Percentiles rank a stretch among this genome's conserved stretches.
These are phyloP conservation scores for Aegotheles bennettii DNA, from an alignment of 2,113 vertebrate genomes.

Conservation along the genomic window DNA sequence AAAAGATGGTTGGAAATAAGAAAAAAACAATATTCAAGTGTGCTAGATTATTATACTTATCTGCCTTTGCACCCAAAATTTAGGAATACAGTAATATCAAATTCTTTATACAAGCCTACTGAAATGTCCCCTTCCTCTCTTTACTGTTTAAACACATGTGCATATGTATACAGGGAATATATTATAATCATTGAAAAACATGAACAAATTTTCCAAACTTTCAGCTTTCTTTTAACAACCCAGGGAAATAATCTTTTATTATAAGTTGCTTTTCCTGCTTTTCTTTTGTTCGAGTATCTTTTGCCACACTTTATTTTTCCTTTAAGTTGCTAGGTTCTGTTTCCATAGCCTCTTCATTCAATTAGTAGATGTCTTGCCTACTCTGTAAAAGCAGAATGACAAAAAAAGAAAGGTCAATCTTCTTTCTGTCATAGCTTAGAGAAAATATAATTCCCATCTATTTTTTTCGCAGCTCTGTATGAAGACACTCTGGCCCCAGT, in stretches of 20 bases:
- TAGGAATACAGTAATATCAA: not conserved
- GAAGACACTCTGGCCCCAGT: not conserved
- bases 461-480: not conserved
- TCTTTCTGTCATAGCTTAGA: not conserved
- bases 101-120: not conserved
- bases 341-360: not conserved
- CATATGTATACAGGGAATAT: not conserved
- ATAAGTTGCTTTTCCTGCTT: not conserved
- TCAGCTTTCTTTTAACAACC: not conserved
- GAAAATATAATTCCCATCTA: not conserved
- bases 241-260: not conserved
- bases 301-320: not conserved
- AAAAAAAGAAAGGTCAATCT: not conserved
- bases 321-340: not conserved
- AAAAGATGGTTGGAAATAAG: not conserved
- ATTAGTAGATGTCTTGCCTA: not conserved
- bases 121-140: not conserved
- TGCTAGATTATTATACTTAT: conserved; percentile 17
- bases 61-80: not conserved
- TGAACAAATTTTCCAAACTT: not conserved
- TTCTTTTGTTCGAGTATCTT: not conserved
- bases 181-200: not conserved
- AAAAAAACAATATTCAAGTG: not conserved
- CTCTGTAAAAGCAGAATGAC: not conserved
- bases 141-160: not conserved